Evolutionary conservation across 2,797 vertebrate species (phyloP).

Genomic region (Catamblyrhynchus diadema): DNA sequence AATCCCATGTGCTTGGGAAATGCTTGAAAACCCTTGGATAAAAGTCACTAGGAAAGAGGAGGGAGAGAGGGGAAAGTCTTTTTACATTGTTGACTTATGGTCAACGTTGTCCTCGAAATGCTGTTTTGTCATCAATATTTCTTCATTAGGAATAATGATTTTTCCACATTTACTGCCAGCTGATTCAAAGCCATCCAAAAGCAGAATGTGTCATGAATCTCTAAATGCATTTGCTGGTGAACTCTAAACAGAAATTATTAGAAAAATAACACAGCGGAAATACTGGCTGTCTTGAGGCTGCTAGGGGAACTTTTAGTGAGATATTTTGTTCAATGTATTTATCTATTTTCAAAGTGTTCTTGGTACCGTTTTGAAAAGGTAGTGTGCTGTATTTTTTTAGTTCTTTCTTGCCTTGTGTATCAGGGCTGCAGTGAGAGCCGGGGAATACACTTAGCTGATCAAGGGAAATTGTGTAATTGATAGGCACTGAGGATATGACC

Average conservation of each 20-base stretch:
- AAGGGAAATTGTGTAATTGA: slow-evolving; percentile 60
- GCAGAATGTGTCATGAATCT: slow-evolving; percentile 65
- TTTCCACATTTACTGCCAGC: slow-evolving; percentile 72
- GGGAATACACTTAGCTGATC: slow-evolving; percentile 55
- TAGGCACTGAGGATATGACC: slow-evolving; percentile 52
- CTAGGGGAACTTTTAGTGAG: slow-evolving; percentile 48
- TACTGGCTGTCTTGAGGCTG: slow-evolving; percentile 48
- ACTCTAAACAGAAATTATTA: slow-evolving; percentile 56
- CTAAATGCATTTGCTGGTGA: slow-evolving; percentile 48
- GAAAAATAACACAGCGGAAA: slow-evolving; percentile 43
- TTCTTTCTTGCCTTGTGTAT: not conserved
- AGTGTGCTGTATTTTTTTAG: not conserved
- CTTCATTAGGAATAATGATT: slow-evolving; percentile 74
- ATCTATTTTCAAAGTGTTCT: slow-evolving; percentile 23
- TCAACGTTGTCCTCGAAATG: slow-evolving; percentile 65
- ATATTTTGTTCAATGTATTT: slow-evolving; percentile 51
- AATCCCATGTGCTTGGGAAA: not conserved
- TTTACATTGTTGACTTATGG: slow-evolving; percentile 49
- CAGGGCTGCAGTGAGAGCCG: not conserved
- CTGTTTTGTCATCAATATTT: slow-evolving; percentile 72
- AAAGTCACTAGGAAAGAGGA: slow-evolving; percentile 26
- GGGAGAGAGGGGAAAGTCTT: slow-evolving; percentile 3
- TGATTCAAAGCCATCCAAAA: slow-evolving; percentile 61
- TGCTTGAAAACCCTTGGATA: slow-evolving; percentile 27
- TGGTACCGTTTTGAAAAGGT: not conserved